A percentile compares a stretch with the other conserved stretches of the same genome.
phyloP scores from a whole-genome alignment of 1,140 invertebrate genomes.

The Cepaea nemoralis region DNA sequence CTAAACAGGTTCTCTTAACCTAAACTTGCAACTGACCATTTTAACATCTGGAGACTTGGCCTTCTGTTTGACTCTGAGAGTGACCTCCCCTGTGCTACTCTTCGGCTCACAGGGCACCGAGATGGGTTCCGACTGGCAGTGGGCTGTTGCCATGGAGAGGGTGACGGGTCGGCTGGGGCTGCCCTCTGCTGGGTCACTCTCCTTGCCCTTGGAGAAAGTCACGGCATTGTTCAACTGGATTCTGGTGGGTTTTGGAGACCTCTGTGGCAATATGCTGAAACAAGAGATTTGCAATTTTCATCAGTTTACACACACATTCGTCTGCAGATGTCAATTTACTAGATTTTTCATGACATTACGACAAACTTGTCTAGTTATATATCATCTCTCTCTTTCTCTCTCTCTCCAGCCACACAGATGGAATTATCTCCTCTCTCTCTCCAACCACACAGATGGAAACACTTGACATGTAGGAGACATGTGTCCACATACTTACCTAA shows the following conservation, averaged over 20 bases:
- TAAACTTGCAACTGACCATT: conserved; percentile 16
- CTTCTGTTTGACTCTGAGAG: background rate
- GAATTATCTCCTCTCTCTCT: no score
- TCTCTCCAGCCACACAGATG: no score
- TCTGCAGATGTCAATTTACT: background rate
- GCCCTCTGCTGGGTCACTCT: conserved; percentile 27
- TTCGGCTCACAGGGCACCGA: conserved; percentile 77
- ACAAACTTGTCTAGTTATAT: no score
- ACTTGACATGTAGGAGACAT: no score
- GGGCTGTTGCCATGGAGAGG: conserved; percentile 51
- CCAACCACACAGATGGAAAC: no score
- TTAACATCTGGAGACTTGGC: conserved; percentile 27
- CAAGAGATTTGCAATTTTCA: no score
- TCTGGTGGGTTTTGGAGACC: conserved; percentile 30
- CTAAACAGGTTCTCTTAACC: no score
- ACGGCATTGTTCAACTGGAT: conserved; percentile 8
- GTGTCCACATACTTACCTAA: conserved; percentile 31
- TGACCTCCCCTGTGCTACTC: background rate
- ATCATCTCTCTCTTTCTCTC: no score
- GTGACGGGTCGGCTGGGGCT: conserved; percentile 61
- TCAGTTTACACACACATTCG: background rate
- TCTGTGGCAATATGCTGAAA: conserved; percentile 19
- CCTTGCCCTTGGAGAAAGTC: conserved; percentile 14
- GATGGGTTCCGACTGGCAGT: conserved; percentile 76
- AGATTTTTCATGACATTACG: no score